These are phyloP conservation scores for Penaeus japonicus DNA, from an alignment of 1,140 invertebrate species.

Conservation along the genomic window DNA sequence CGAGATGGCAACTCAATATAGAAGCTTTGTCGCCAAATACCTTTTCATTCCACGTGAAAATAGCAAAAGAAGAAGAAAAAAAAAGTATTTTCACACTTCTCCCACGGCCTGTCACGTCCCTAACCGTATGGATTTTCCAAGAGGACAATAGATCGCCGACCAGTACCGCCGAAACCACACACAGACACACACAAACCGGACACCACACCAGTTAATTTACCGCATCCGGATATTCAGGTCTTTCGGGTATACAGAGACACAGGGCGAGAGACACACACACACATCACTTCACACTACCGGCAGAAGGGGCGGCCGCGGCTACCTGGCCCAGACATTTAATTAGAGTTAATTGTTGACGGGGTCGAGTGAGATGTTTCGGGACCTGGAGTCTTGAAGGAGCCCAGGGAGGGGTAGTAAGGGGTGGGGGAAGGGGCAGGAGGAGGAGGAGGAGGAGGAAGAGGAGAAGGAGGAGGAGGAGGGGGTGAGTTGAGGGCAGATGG, in stretches of 20 bases:
- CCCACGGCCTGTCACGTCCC: conserved; percentile 49
- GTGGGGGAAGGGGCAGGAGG: neutral
- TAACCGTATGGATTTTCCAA: no score
- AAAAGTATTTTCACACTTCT: conserved; percentile 57
- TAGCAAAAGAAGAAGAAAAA: conserved; percentile 35
- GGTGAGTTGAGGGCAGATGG: neutral
- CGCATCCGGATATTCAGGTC: neutral
- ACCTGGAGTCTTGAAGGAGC: neutral
- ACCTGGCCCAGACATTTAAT: no score
- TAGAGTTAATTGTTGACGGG: no score
- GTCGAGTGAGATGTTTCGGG: no score
- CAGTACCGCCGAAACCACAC: conserved; percentile 19
- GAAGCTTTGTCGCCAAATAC: conserved; percentile 38
- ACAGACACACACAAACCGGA: neutral
- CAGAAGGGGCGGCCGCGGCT: no score
- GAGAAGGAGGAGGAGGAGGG: neutral
- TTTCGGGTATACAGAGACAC: no score
- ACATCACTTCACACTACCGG: no score
- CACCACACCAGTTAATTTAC: neutral
- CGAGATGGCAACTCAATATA: conserved; percentile 9
- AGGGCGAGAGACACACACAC: no score
- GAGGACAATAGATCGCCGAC: no score
- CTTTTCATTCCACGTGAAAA: conserved; percentile 53
- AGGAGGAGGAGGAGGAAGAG: neutral
- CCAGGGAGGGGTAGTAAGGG: no score